phyloP scores from a whole-genome alignment of 1,140 invertebrate species.

The Lasioglossum baleicum region DNA sequence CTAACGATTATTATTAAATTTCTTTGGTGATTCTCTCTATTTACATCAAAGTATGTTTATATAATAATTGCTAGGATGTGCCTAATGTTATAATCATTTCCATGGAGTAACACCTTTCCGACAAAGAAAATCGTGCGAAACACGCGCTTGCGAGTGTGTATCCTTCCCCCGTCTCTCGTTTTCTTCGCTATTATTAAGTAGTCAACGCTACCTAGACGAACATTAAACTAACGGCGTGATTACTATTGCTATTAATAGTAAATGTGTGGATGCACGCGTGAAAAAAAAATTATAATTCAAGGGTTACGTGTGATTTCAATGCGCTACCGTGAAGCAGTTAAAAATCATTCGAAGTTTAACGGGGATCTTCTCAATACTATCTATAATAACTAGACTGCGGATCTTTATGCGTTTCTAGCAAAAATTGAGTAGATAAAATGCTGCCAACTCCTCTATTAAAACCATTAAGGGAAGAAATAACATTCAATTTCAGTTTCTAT shows the following conservation, averaged over 20 bases:
- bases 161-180: not conserved
- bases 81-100: constrained; percentile 30
- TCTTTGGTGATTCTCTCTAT: constrained; percentile 48
- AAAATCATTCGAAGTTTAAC: constrained; percentile 29
- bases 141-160: constrained; percentile 11
- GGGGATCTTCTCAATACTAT: constrained; percentile 4
- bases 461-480: no score
- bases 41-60: constrained; percentile 36
- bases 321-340: not conserved
- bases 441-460: no score
- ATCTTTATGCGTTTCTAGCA: no score
- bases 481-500: no score
- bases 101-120: constrained; percentile 21
- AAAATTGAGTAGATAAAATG: no score
- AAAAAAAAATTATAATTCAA: constrained; percentile 52
- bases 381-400: not conserved
- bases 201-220: constrained; percentile 23
- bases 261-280: constrained; percentile 53
- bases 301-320: constrained; percentile 40
- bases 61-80: constrained; percentile 34
- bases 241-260: constrained; percentile 58
- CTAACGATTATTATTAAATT: constrained; percentile 40
- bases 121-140: constrained; percentile 28
- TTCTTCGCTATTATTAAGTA: constrained; percentile 31
- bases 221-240: constrained; percentile 50